A percentile compares a stretch with the other conserved stretches of the same genome.
Evolutionary conservation across 1,140 invertebrate genomes (phyloP).

Genomic region (Tribolium madens): DNA sequence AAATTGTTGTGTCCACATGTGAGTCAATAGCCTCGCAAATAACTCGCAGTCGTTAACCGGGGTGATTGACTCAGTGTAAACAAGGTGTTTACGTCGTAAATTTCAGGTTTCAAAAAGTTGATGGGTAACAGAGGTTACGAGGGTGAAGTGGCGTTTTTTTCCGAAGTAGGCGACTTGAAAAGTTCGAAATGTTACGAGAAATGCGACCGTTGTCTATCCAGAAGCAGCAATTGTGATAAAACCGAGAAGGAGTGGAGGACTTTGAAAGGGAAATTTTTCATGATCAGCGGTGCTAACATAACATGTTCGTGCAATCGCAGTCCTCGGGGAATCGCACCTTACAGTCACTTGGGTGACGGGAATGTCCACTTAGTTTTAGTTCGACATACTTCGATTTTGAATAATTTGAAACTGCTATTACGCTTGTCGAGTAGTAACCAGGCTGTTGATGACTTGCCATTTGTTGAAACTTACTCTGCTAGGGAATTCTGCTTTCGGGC

Average conservation of each 20-base stretch:
- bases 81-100: no score
- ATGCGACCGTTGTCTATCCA: slow-evolving; percentile 56
- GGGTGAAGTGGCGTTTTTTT: slow-evolving; percentile 74
- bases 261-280: slow-evolving; percentile 81
- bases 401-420: slow-evolving; percentile 80
- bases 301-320: slow-evolving; percentile 82
- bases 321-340: slow-evolving; percentile 83
- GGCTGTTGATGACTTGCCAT: slow-evolving; percentile 75
- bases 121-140: slow-evolving; percentile 78
- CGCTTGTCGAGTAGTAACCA: slow-evolving; percentile 72
- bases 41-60: no score
- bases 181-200: slow-evolving; percentile 57
- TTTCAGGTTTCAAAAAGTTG: slow-evolving; percentile 79
- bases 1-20: no score
- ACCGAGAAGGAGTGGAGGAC: slow-evolving; percentile 68
- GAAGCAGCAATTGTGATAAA: slow-evolving; percentile 49
- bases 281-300: slow-evolving; percentile 83
- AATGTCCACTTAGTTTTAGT: slow-evolving; percentile 84
- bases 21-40: no score
- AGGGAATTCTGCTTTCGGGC: slow-evolving; percentile 81
- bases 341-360: slow-evolving; percentile 86
- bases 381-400: slow-evolving; percentile 78
- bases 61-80: no score
- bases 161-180: slow-evolving; percentile 61
- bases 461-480: slow-evolving; percentile 82